Conservation (phyloP, 2,888 invertebrate genomes). For the Latrodectus elegans region DNA sequence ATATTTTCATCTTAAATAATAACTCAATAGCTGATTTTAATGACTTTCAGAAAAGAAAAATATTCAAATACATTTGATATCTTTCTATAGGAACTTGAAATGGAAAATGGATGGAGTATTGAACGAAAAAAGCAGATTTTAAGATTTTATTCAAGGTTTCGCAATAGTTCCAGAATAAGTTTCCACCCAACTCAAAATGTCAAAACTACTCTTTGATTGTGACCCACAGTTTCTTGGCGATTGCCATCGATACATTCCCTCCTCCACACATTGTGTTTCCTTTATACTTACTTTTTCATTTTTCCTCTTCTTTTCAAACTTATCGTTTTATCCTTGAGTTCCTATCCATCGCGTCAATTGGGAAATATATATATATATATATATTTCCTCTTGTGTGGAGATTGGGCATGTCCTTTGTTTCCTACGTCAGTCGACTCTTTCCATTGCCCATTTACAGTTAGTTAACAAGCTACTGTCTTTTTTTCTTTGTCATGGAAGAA, state of each 20-base stretch:
- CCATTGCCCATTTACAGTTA: too few relatives aligned
- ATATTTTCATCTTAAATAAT: too few relatives aligned
- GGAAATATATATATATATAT: slow-evolving; percentile 9
- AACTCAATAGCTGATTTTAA: too few relatives aligned
- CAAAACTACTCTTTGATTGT: slow-evolving; percentile 46
- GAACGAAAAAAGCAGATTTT: slow-evolving; percentile 6
- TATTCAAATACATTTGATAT: too few relatives aligned
- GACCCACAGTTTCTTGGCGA: slow-evolving; percentile 17
- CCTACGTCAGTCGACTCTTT: too few relatives aligned
- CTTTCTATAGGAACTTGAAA: not conserved
- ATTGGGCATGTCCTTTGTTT: not conserved
- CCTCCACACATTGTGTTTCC: not conserved
- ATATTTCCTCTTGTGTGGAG: not conserved
- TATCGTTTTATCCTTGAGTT: slow-evolving; percentile 17
- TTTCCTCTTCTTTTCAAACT: not conserved
- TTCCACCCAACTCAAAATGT: slow-evolving; percentile 18
- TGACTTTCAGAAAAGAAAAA: too few relatives aligned
- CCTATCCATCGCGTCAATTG: not conserved
- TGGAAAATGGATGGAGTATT: not conserved
- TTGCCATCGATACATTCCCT: slow-evolving; percentile 32
- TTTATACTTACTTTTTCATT: not conserved
- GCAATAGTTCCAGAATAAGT: not conserved
- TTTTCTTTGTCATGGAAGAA: too few relatives aligned
- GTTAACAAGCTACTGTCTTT: too few relatives aligned
- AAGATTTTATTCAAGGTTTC: not conserved